A percentile compares a stretch with the other conserved stretches of the same genome.
Conservation (phyloP, 2,888 invertebrate genomes). For the Tineola bisselliella region DNA sequence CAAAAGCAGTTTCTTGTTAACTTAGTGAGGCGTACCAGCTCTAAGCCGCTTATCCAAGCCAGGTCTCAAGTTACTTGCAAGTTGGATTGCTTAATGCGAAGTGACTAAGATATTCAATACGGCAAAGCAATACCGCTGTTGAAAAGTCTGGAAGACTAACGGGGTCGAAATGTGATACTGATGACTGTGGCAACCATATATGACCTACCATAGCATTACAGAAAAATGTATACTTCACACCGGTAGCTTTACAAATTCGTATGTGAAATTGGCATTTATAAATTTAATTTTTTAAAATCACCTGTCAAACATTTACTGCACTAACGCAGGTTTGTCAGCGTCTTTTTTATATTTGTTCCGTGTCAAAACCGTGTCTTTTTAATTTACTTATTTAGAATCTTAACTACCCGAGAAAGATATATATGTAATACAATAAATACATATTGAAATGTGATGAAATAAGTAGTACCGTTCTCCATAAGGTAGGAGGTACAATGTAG, state of each 20-base stretch:
- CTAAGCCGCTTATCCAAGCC: background rate
- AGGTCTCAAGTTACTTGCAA: constrained; percentile 7
- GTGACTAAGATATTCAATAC: constrained; percentile 55
- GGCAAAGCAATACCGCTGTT: constrained; percentile 47
- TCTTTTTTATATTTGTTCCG: no score
- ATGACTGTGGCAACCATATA: constrained; percentile 34
- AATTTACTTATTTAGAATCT: no score
- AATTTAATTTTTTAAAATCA: no score
- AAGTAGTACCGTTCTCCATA: background rate
- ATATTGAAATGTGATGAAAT: no score
- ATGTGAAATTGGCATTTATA: no score
- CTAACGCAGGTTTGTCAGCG: no score
- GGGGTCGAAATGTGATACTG: constrained; percentile 59
- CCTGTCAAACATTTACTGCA: no score
- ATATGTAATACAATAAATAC: no score
- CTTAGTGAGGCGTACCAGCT: background rate
- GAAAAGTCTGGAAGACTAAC: constrained; percentile 43
- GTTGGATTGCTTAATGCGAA: constrained; percentile 26
- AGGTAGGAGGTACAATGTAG: background rate
- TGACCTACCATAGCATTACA: background rate
- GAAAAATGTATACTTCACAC: background rate
- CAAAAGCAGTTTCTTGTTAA: constrained; percentile 6
- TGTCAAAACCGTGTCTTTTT: no score
- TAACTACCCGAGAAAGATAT: no score
- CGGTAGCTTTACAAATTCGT: no score